Base-by-base conservation (phyloP, 2,888 invertebrate species). In the Melinopterus prodromus region DNA sequence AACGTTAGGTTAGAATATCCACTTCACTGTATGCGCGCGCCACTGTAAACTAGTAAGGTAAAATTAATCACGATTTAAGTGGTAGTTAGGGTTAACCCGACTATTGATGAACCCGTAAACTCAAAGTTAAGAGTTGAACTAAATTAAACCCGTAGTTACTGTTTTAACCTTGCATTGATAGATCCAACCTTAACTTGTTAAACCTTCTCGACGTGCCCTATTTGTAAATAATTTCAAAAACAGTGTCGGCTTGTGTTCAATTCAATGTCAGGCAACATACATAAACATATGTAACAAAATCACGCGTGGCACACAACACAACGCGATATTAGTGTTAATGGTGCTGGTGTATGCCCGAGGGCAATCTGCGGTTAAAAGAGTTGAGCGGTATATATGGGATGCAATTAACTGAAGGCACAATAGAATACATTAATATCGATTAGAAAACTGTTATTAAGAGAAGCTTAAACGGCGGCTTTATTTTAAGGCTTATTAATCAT, bases 361-460 rank as follows among this genome's bases (percentile, higher is more conserved):
- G 53, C 53, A 53, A 12, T 53, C 53, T 53, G 53, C 53, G 53
- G 53, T 53, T 53, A 53, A 53, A 53, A 53, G 53, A 53, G 53
- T 53, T 53, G 53, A 53, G 53, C 53, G 53, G 53, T 53, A 53
- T 9, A 53, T 53, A 53, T 53, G 53, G 53, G 53, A 53, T 53
- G 53, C 53, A 53, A 53, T 53, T 53, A 53, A 53, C 53, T 53
- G 53, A 12, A 53, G 53, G 53, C 12, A 53, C 53, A 53, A 53
- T 53, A 53, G 53, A 53, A 53, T 53, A 53, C 53, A 53, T 53
- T 53, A 53, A 53, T 53, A 53, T 53, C 53, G 53, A 53, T 53
- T 53, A 53, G 53, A 53, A 53, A 53, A 53, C 53, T 53, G 53
- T 53, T 53, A 53, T 53, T 53, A 53, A 12, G 53, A 53, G 53